Percentiles rank a stretch among this genome's conserved stretches.
phyloP scores from a whole-genome alignment of 2,113 vertebrate species.

The Nibea albiflora region DNA sequence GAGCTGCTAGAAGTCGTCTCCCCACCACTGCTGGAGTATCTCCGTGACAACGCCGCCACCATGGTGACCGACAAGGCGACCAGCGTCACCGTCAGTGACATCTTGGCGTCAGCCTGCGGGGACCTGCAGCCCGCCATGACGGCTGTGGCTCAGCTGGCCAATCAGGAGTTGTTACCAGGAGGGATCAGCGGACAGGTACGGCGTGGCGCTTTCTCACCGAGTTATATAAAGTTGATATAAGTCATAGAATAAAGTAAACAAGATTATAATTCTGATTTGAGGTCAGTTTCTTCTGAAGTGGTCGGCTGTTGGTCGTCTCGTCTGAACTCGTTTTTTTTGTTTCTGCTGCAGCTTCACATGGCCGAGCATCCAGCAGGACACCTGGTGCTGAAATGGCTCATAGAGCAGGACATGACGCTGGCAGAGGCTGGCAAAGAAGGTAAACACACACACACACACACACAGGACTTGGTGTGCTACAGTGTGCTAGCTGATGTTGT shows the following conservation, averaged over 20 bases:
- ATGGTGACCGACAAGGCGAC: conserved; percentile 89
- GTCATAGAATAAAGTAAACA: neutral
- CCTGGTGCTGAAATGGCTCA: conserved; percentile 95
- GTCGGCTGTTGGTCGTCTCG: neutral
- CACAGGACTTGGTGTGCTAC: neutral
- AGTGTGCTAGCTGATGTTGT: neutral
- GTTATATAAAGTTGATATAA: neutral
- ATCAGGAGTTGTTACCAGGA: conserved; percentile 87
- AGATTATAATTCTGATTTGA: too few species aligned
- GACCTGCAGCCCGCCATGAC: conserved; percentile 90
- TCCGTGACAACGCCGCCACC: conserved; percentile 84
- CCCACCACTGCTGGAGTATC: conserved; percentile 85
- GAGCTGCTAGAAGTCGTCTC: conserved; percentile 94
- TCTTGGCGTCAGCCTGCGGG: conserved; percentile 87
- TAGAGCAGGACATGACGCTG: conserved; percentile 92
- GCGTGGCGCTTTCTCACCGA: neutral
- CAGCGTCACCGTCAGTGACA: conserved; percentile 87
- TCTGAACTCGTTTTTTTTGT: neutral
- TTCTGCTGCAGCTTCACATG: conserved; percentile 89
- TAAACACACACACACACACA: conserved; percentile 81
- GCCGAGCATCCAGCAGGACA: conserved; percentile 96
- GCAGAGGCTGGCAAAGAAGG: conserved; percentile 87
- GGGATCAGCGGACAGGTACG: conserved; percentile 87
- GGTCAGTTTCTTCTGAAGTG: too few species aligned
- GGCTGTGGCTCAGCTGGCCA: conserved; percentile 89